Conservation (phyloP, 2,797 vertebrate genomes). For the Clarias platycephalus region DNA sequence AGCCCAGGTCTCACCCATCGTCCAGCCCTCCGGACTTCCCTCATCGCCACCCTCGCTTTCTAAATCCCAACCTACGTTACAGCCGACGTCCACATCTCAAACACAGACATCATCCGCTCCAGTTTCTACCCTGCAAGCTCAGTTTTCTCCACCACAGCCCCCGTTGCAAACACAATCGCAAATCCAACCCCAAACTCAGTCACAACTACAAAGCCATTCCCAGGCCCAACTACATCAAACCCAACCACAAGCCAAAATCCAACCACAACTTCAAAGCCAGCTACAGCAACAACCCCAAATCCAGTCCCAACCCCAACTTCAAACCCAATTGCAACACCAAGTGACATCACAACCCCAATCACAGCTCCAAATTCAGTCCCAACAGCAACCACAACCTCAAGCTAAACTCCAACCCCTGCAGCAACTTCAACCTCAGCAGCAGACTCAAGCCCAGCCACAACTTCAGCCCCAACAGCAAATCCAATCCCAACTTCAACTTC, state of each 20-base stretch:
- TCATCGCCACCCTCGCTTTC: slow-evolving; percentile 58
- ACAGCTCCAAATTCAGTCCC: slow-evolving; percentile 63
- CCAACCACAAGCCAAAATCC: slow-evolving; percentile 59
- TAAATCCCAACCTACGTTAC: slow-evolving; percentile 43
- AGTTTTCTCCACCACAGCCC: slow-evolving; percentile 15
- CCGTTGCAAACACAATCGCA: slow-evolving; percentile 17
- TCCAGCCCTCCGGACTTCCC: slow-evolving; percentile 35
- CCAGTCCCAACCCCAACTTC: slow-evolving; percentile 62
- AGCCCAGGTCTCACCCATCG: slow-evolving; percentile 63
- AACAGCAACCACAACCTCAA: slow-evolving; percentile 56
- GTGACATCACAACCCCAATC: slow-evolving; percentile 58
- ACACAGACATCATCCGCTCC: slow-evolving; percentile 57
- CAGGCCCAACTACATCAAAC: not conserved
- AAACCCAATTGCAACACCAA: slow-evolving; percentile 58
- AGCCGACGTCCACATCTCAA: slow-evolving; percentile 62
- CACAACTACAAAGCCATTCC: slow-evolving; percentile 46
- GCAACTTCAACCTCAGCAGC: slow-evolving; percentile 62
- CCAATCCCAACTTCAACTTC: slow-evolving; percentile 55
- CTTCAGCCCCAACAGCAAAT: slow-evolving; percentile 58
- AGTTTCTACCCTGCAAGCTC: slow-evolving; percentile 17
- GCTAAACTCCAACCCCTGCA: slow-evolving; percentile 46
- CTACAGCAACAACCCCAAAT: slow-evolving; percentile 58
- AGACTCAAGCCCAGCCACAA: slow-evolving; percentile 57
- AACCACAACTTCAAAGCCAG: slow-evolving; percentile 47
- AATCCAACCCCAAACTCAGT: slow-evolving; percentile 15